Conservation (phyloP, 2,888 invertebrate species). For the Acleris laterana region DNA sequence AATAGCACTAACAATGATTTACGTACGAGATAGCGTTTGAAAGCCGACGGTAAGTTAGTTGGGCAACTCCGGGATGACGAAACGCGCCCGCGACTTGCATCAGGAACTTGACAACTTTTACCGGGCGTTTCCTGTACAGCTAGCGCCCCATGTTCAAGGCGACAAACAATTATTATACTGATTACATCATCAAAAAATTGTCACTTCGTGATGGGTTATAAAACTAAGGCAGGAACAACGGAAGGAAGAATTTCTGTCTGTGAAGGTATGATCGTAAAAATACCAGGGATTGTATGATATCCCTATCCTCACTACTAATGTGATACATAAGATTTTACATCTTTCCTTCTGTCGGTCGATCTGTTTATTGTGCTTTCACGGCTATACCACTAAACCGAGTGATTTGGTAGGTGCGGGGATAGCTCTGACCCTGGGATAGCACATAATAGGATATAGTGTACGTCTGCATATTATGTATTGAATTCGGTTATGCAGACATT, state of each 20-base stretch:
- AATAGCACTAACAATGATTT: slow-evolving; percentile 29
- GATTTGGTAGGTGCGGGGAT: too few relatives aligned
- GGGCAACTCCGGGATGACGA: slow-evolving; percentile 40
- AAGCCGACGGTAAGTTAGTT: slow-evolving; percentile 23
- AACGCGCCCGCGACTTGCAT: slow-evolving; percentile 41
- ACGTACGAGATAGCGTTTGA: slow-evolving; percentile 24
- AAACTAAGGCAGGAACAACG: neutral
- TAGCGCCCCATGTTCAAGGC: slow-evolving; percentile 27
- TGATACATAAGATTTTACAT: neutral
- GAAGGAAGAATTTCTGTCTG: too few relatives aligned
- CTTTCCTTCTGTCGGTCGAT: too few relatives aligned
- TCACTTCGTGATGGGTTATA: neutral
- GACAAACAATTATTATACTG: neutral
- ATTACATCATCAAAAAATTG: neutral
- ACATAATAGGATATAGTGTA: too few relatives aligned
- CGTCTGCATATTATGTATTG: too few relatives aligned
- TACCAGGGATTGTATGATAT: too few relatives aligned
- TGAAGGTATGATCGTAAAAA: too few relatives aligned
- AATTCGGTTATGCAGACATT: too few relatives aligned
- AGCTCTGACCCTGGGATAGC: too few relatives aligned
- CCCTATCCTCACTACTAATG: too few relatives aligned
- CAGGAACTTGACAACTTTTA: slow-evolving; percentile 41
- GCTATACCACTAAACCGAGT: too few relatives aligned
- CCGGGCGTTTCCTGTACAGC: slow-evolving; percentile 33
- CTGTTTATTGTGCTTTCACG: too few relatives aligned